Evolutionary conservation across 2,888 invertebrate genomes (phyloP).

Genomic region (Gibbula magus): DNA sequence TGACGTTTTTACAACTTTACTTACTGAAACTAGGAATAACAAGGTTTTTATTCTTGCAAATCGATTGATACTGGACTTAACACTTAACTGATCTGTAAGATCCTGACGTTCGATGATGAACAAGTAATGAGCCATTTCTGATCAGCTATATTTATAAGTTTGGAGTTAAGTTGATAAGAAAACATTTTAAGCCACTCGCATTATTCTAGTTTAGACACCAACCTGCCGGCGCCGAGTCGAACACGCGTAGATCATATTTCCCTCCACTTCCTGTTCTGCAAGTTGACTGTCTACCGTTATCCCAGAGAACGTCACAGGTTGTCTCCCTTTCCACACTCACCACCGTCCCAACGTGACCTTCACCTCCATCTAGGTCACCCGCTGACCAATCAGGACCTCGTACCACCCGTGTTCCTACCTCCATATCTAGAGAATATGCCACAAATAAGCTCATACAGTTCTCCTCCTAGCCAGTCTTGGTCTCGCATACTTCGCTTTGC

Average conservation of each 20-base stretch:
- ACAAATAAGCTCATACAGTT: too few relatives aligned
- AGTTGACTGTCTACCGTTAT: background rate
- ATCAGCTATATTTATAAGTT: too few relatives aligned
- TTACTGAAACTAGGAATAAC: too few relatives aligned
- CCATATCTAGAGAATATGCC: background rate
- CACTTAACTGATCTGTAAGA: too few relatives aligned
- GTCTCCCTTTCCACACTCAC: background rate
- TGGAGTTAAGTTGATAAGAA: too few relatives aligned
- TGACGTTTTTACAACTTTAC: too few relatives aligned
- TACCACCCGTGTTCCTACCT: background rate
- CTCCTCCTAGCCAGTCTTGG: too few relatives aligned
- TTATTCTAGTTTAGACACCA: background rate
- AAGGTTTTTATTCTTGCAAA: too few relatives aligned
- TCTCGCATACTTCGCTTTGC: too few relatives aligned
- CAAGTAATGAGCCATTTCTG: too few relatives aligned
- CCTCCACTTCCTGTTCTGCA: background rate
- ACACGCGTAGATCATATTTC: background rate
- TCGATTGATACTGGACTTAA: too few relatives aligned
- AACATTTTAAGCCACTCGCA: background rate
- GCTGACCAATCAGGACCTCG: background rate
- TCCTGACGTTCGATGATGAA: too few relatives aligned
- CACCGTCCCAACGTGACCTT: background rate
- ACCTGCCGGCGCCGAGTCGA: background rate
- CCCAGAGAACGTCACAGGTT: background rate
- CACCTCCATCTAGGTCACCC: background rate